phyloP scores from a whole-genome alignment of 1,140 invertebrate species.

The Helicorthomorpha holstii region DNA sequence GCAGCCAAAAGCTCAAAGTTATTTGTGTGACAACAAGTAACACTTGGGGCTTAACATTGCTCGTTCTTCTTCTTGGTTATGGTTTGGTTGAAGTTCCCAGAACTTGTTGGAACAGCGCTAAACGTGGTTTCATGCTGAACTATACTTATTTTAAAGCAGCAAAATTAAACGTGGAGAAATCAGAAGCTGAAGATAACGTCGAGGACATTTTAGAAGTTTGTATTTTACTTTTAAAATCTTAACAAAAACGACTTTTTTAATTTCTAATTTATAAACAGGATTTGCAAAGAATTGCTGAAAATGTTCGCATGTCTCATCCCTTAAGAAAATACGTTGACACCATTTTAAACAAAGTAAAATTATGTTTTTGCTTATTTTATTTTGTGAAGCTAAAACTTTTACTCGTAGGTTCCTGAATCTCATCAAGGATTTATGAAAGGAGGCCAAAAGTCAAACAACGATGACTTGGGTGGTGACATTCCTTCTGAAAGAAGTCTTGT shows the following conservation, averaged over 20 bases:
- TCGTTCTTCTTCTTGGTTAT: conserved; percentile 89
- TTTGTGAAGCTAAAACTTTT: background rate
- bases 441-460: background rate
- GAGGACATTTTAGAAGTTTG: conserved; percentile 84
- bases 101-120: conserved; percentile 19
- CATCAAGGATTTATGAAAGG: background rate
- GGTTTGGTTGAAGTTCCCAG: conserved; percentile 89
- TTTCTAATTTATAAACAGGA: conserved; percentile 18
- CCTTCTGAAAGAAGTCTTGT: conserved; percentile 65
- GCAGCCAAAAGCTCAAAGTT: conserved; percentile 74
- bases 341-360: conserved; percentile 66
- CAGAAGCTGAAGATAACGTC: conserved; percentile 87
- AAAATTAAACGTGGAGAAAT: conserved; percentile 92
- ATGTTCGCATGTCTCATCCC: conserved; percentile 26
- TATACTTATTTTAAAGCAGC: conserved; percentile 91
- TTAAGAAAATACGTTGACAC: conserved; percentile 45
- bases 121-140: conserved; percentile 51
- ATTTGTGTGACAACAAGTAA: conserved; percentile 98
- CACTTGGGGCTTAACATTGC: conserved; percentile 94
- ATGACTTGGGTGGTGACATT: conserved; percentile 23
- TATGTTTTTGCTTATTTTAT: background rate
- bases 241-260: background rate
- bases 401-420: background rate
- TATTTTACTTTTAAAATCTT: background rate
- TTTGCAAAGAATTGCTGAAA: conserved; percentile 22